Evolutionary conservation across 2,113 vertebrate genomes (phyloP).

Genomic region (Periophthalmodon schlosseri): DNA sequence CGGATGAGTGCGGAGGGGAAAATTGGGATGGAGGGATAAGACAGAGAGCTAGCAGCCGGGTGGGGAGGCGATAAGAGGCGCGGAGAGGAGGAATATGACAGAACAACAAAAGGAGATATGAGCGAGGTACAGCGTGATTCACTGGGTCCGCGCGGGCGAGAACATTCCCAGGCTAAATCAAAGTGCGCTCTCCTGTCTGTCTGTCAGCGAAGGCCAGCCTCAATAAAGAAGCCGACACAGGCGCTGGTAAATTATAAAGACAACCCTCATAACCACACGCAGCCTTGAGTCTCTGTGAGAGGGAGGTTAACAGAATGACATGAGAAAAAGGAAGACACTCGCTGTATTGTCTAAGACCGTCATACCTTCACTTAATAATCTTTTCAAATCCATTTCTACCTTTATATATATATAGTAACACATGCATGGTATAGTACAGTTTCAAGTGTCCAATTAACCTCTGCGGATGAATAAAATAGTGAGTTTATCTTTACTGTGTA

Average conservation of each 20-base stretch:
- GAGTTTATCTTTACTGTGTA: not conserved
- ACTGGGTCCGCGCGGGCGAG: conserved; percentile 37
- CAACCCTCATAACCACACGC: conserved; percentile 37
- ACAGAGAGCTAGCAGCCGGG: conserved; percentile 13
- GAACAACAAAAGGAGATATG: conserved; percentile 35
- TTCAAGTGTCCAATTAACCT: conserved; percentile 4
- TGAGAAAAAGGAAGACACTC: conserved; percentile 23
- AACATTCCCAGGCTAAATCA: conserved; percentile 66
- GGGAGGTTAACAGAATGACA: conserved; percentile 40
- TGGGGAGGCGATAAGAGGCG: conserved; percentile 18
- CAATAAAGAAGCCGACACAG: conserved; percentile 56
- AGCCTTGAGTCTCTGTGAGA: conserved; percentile 54
- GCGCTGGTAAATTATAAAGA: conserved; percentile 57
- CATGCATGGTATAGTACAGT: not conserved
- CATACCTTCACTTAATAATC: not conserved
- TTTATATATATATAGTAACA: not conserved
- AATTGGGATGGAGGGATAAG: conserved; percentile 21
- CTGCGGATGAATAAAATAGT: not conserved
- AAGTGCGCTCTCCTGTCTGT: conserved; percentile 50
- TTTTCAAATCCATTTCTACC: not conserved
- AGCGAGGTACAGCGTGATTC: conserved; percentile 41
- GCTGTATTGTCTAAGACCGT: conserved; percentile 21
- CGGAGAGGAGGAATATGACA: conserved; percentile 16
- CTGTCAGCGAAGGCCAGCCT: conserved; percentile 69
- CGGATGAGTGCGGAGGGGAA: conserved; percentile 17